Evolutionary conservation across 2,888 invertebrate genomes (phyloP), one percentile per base, ranked within the genome.

Genomic region (Tiphia femorata): DNA sequence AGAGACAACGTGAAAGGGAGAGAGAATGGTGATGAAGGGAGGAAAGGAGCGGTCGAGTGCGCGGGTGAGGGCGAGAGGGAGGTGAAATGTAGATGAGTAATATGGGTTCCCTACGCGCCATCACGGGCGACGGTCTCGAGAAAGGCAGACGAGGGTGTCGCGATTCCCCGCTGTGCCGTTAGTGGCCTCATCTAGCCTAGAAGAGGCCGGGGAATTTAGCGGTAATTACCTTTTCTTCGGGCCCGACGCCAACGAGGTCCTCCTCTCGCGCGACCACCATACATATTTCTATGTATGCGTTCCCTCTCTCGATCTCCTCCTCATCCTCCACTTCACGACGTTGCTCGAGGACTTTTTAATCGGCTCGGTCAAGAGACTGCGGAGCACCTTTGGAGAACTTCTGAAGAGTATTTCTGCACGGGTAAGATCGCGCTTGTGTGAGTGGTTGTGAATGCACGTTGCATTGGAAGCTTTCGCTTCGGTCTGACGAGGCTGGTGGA

Each of bases 71-170:
- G 54, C 48, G 48, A 60, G 59, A 62, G 58, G 58, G 67, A 66
- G 70, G 76, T 75, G 73, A 79, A 76, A 79, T 76, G 77, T 72
- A 77, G 78, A 81, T 82, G 82, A 82, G 78, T 82, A 82, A 82
- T 82, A 81, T 79, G 75, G 76, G 75, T 75, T 73, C 71, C 69
- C 61, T 60, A 63, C 65, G n/a, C 64, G 64, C 57, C 57, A 65
- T 67, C 69, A 60, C 67, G 61, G n/a, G 58, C 54, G 54, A 70
- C 61, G 64, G 64, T 59, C 51, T 43, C 53, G 64, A 44, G 61
- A 59, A 61, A 59, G 64, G 72, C 66, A 74, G 78, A 81, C 78
- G 76, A 75, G 81, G 80, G 79, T 83, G 80, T 82, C 82, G 79
- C 81, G 80, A 76, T 75, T 72, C 76, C 82, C 82, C 64, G 82